Base-by-base conservation (phyloP, 2,888 invertebrate species). In the Eilema depressum region DNA sequence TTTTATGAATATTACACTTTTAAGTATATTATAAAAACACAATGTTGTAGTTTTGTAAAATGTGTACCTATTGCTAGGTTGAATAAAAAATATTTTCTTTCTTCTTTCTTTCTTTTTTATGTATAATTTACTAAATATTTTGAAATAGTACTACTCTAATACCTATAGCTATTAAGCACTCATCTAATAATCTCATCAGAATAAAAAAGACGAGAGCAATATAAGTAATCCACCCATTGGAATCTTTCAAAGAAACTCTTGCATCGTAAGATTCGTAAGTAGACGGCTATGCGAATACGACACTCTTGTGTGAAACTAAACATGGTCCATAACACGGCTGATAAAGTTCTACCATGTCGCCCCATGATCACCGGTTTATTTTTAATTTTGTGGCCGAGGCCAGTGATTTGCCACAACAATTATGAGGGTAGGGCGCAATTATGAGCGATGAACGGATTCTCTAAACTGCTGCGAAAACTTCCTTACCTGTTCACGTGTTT, bases 321-420 rank as follows among this genome's bases (percentile, higher is more conserved):
- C 66, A 41, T n/a, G 26, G n/a, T 59, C 83, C 80, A 74, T 75
- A 71, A 74, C 75, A 82, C 73, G 75, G 67, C 59, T 74, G 75
- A 80, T 80, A 80, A 75, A 80, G 73, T 82, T 75, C 73, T 76
- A 73, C 71, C 74, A 78, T 78, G 82, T 68, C 64, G 74, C 56
- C 69, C 71, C 64, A 26, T 33, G 72, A 59, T 28, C 69, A 67
- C 56, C 53, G 41, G 57, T 56, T 70, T 77, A 71, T 75, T 81
- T 81, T 79, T 74, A 78, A 83, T 77, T 81, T 75, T 60, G 74
- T 73, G 71, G 57, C 23, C 69, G 57, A 67, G 60, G 12, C 71
- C 68, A 53, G 63, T 78, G 64, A 69, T 76, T 81, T 70, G 79
- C 70, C 70, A 75, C 73, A 73, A 70, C 76, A 68, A 70, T 72